Evolutionary conservation across 1,140 invertebrate species (phyloP), one percentile per base, ranked within the genome.

Genomic region (Medauroidea extradentata): DNA sequence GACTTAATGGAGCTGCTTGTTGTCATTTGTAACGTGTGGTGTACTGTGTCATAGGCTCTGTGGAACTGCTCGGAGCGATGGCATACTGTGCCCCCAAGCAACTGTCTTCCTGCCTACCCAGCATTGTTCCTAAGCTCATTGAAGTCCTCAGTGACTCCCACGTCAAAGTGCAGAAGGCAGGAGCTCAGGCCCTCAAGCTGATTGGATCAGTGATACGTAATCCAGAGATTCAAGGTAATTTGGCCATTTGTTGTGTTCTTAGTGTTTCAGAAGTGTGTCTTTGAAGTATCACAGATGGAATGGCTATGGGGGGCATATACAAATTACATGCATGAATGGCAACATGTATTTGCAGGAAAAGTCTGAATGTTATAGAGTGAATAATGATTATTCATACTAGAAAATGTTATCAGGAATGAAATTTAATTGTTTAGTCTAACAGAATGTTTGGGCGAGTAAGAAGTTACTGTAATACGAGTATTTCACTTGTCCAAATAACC

Each of bases 61-160:
- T 99, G 38, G 96, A 99, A 73, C 78, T 99, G 48, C 79, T 99
- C 0, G 97, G 96, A 39, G 91, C 94, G 24, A 96, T 97, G 94
- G 95, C 96, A 8, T 97, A 91, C 75, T 99, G 97, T 80, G 96
- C 97, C 7, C 97, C 97, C 0, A 98, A 98, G 75, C 97, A 99
- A 75, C 77, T 99, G 42, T 98, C 95, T 24, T 96, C 94, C 3
- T 99, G 96, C 74, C 79, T 99, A 51, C 98, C 98, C 1, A 95
- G 87, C 69, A 98, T 99, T 73, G 96, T 99, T 23, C 98, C 97
- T n/a, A 96, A 96, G 69, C 78, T 99, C 13, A 98, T 98, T 52
- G 94, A 98, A 79, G 93, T 99, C 16, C 78, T 99, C 7, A 93
- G 94, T 59, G 97, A 99, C 78, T 99, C 96, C 0, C 97, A 99